These are phyloP conservation scores for Polypterus bichir DNA, from an alignment of 2,113 vertebrate genomes.

Conservation along the genomic window DNA sequence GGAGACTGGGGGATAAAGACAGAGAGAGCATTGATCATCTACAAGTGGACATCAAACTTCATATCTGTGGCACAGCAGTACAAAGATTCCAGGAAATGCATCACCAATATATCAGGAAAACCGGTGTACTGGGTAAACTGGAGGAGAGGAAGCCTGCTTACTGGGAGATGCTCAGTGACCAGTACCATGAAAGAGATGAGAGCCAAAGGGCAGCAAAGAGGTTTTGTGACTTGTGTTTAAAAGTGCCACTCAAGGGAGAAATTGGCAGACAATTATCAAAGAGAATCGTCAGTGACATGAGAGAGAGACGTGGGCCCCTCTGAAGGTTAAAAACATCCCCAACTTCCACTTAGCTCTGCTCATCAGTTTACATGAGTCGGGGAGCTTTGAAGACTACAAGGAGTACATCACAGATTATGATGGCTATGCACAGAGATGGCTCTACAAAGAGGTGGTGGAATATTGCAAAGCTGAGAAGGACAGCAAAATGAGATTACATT, in stretches of 20 bases:
- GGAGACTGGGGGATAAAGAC: neutral
- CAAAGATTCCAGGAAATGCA: no score
- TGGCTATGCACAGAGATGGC: conserved; percentile 13
- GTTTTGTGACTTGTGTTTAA: conserved; percentile 22
- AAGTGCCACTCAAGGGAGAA: conserved; percentile 7
- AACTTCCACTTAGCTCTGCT: conserved; percentile 19
- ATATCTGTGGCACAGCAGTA: neutral
- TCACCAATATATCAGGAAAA: neutral
- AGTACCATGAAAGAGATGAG: conserved; percentile 20
- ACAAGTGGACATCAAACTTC: conserved; percentile 18
- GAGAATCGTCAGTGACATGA: conserved; percentile 19
- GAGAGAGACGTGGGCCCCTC: conserved; percentile 3
- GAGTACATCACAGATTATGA: conserved; percentile 11
- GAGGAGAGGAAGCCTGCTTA: conserved; percentile 8
- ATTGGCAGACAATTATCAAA: conserved; percentile 13
- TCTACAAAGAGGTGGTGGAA: no score
- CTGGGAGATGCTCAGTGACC: conserved; percentile 6
- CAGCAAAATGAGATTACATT: no score
- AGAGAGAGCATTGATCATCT: neutral
- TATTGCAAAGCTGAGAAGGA: no score
- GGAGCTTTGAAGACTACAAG: conserved; percentile 9
- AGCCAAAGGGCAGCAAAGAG: conserved; percentile 10
- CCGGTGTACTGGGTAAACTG: conserved; percentile 8
- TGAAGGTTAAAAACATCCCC: conserved; percentile 6
- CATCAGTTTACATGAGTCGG: conserved; percentile 9